Evolutionary conservation across 2,888 invertebrate species (phyloP).

Genomic region (Cactoblastis cactorum): DNA sequence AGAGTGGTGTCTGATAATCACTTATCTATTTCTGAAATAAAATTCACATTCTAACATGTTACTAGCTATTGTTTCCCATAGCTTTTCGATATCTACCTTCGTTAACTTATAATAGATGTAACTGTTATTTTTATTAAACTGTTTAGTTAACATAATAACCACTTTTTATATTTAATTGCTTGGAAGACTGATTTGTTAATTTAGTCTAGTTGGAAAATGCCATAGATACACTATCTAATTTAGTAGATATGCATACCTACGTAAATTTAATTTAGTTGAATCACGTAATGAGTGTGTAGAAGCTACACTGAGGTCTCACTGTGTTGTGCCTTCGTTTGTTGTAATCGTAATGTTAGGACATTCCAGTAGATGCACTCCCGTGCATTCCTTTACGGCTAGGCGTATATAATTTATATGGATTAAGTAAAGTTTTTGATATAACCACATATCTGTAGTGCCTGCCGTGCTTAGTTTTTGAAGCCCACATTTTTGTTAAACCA

Average conservation of each 20-base stretch:
- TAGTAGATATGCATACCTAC: conserved; percentile 56
- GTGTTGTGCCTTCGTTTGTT: conserved; percentile 75
- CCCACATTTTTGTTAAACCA: conserved; percentile 58
- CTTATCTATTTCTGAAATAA: conserved; percentile 1
- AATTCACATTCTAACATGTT: background rate
- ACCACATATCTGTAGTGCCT: conserved; percentile 14
- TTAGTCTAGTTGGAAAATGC: conserved; percentile 79
- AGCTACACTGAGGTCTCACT: conserved; percentile 61
- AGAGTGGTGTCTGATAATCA: conserved; percentile 1
- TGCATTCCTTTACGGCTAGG: conserved; percentile 42
- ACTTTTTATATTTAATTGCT: conserved; percentile 69
- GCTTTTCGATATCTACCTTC: conserved; percentile 18
- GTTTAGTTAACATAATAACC: conserved; percentile 52
- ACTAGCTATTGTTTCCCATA: conserved; percentile 19
- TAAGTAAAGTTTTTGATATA: conserved; percentile 2
- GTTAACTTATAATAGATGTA: conserved; percentile 18
- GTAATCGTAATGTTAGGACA: conserved; percentile 57
- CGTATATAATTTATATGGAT: background rate
- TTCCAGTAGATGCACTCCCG: conserved; percentile 61
- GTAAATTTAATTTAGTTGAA: conserved; percentile 49
- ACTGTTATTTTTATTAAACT: conserved; percentile 42
- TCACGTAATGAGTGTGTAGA: conserved; percentile 58
- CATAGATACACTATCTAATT: conserved; percentile 68
- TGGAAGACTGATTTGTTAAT: conserved; percentile 79
- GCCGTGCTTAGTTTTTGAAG: conserved; percentile 30